Evolutionary conservation across 2,888 invertebrate genomes (phyloP), one percentile per base, ranked within the genome.

Genomic region (Horisme vitalbata): DNA sequence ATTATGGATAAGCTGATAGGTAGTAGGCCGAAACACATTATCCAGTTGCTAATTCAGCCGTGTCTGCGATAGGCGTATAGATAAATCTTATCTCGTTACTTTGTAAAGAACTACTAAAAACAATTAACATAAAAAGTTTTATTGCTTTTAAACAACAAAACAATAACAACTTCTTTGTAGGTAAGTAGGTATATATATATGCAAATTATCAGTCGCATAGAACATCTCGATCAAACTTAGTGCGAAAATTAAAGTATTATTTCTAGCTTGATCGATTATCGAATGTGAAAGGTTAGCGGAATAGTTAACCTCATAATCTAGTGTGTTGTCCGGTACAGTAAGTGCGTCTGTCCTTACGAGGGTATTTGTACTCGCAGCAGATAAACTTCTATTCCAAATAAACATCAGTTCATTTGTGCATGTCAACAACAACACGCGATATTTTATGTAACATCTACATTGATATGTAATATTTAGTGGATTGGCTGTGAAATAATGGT

Each of bases 261-360:
- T 41, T 20, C 27, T 26, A 38, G 12, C 23, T 45, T 51, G 47
- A 33, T 35, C 33, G 10, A 24, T 56, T 68, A 66, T 71, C 68
- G 45, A 41, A 52, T 59, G 65, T 68, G 55, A 68, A 68, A 72
- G 72, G 72, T 72, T 62, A 68, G 57, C 47, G 12, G 46, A 50
- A 38, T 46, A 21, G 23, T 39, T 41, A 24, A 39, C 11, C 45
- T 49, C 38, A 21, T 47, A 49, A 52, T 53, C 53, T 27, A 10
- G 15, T 43, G 23, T 20, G 33, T 21, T 43, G 37, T 31, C 44
- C 34, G 33, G 18, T 13, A 30, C 41, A 43, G 9, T 33, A n/a
- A 38, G 45, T 48, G 44, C 44, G 23, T 28, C 24, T 41, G 44
- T 14, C 30, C 48, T 13, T 37, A 32, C 1, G 21, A 48, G 31